Evolutionary conservation across 2,113 vertebrate genomes (phyloP), one percentile per base, ranked within the genome.

Genomic region (Plecotus auritus): DNA sequence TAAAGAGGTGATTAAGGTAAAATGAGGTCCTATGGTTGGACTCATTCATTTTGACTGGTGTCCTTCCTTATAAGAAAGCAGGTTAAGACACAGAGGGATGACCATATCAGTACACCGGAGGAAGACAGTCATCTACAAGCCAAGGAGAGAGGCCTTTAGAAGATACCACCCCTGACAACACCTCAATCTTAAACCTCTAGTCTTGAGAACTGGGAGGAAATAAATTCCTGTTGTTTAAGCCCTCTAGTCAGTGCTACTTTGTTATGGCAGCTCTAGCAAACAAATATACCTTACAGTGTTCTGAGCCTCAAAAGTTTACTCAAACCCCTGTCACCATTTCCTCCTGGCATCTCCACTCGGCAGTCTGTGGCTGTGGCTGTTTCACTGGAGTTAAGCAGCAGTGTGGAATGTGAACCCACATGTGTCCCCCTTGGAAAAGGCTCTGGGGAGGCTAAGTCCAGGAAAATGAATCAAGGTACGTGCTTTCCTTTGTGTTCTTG

Each of bases 401-500:
- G 61, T 72, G 3, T 28, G n/a, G 61, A 88, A 56, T 61, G 83
- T 11, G 20, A 90, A 64, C 47, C 18, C 54, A 49, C 69, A 61
- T 10, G 78, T 22, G 16, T 73, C 32, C 22, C 32, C 67, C 67
- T n/a, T 67, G 67, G 67, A 81, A 70, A 7, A 30, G 59, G 7
- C 82, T 51, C 37, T 42, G 12, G 13, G 14, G 47, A 93, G 14
- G n/a, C 37, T 22, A 54, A 30, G 37, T 72, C 37, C 45, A 77
- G 45, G 40, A 72, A 47, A 81, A 49, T 32, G 26, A 82, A 49
- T 92, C 78, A 16, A 81, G 20, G 47, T 64, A 1, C 5, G 0
- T 49, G 54, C 42, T 73, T 91, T 83, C 40, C 28, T 85, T 85
- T 92, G 42, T 94, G 77, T 78, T 72, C 72, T 66, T 51, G 12